phyloP scores from a whole-genome alignment of 2,888 invertebrate species.

The Tryphoninae sp. region DNA sequence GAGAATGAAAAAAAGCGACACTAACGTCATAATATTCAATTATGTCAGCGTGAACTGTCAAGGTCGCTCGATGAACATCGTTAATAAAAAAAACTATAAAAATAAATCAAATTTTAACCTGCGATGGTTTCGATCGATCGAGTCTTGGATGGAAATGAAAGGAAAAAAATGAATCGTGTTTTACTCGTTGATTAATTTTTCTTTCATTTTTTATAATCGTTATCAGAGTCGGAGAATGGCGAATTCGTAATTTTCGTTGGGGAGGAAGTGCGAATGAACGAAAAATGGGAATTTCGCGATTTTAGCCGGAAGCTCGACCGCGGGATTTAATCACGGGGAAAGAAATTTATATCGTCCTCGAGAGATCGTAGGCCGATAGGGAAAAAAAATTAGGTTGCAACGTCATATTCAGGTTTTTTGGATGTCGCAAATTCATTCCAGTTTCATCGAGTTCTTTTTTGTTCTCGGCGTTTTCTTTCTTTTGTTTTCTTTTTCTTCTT shows the following conservation, averaged over 20 bases:
- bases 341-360: background rate
- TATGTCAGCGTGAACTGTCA: slow-evolving; percentile 14
- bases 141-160: background rate
- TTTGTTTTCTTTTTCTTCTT: slow-evolving; percentile 13
- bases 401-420: background rate
- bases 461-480: background rate
- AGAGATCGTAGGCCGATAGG: slow-evolving; percentile 10
- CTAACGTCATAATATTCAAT: slow-evolving; percentile 28
- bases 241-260: background rate
- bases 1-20: slow-evolving; percentile 34
- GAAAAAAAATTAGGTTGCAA: slow-evolving; percentile 29
- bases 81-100: background rate
- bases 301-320: slow-evolving; percentile 12
- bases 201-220: background rate
- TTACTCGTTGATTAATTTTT: background rate
- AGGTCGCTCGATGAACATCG: slow-evolving; percentile 30
- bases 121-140: too few relatives aligned
- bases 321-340: background rate
- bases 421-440: slow-evolving; percentile 26
- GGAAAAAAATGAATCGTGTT: background rate
- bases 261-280: background rate
- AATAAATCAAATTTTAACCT: background rate
- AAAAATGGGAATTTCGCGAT: background rate
- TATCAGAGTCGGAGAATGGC: background rate
- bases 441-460: slow-evolving; percentile 8